These are phyloP conservation scores for Melanostoma scalare DNA, from an alignment of 2,888 invertebrate species.

Conservation along the genomic window DNA sequence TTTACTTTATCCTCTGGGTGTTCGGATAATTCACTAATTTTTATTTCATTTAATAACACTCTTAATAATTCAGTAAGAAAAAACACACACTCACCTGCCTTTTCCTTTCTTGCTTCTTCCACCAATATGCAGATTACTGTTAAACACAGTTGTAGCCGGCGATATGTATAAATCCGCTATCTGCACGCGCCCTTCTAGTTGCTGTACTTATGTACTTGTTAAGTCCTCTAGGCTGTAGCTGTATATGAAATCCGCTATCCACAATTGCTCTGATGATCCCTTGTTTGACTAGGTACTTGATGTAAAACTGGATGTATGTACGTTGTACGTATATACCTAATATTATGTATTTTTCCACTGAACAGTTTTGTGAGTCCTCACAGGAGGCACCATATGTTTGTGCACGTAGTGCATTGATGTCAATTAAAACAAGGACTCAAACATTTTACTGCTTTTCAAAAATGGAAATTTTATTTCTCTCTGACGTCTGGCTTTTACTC, in stretches of 20 bases:
- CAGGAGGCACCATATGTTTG: conserved; percentile 29
- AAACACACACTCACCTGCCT: not conserved
- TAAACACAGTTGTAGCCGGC: no score
- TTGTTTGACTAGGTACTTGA: not conserved
- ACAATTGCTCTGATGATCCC: not conserved
- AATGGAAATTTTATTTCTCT: not conserved
- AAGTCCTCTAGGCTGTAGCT: no score
- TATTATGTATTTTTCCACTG: not conserved
- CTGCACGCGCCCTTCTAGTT: no score
- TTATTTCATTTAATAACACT: conserved; percentile 8
- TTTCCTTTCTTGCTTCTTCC: not conserved
- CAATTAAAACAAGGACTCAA: not conserved
- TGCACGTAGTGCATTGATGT: conserved; percentile 16
- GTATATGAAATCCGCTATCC: no score
- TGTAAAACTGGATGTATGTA: not conserved
- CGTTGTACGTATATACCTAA: not conserved
- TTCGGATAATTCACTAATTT: not conserved
- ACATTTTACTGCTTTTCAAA: not conserved
- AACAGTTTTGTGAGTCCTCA: not conserved
- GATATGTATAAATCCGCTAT: no score
- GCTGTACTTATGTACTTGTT: no score
- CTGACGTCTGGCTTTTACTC: not conserved
- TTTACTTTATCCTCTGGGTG: not conserved
- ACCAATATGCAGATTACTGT: no score
- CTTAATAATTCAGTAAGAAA: not conserved